Evolutionary conservation across 2,797 vertebrate genomes (phyloP).

Genomic region (Enteromius paludinosus): DNA sequence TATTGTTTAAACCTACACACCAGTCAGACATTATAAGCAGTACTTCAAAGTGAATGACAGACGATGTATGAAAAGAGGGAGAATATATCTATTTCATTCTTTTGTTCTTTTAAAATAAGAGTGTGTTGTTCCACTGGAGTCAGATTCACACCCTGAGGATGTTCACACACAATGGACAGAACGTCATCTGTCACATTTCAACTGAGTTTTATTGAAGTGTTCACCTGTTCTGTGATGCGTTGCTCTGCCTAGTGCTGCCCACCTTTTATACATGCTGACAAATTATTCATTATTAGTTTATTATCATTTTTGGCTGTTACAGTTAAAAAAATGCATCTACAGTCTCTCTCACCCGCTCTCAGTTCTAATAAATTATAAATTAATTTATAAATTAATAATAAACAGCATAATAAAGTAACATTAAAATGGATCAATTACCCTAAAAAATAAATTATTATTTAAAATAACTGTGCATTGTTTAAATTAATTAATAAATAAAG

Average conservation of each 20-base stretch:
- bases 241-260: background rate
- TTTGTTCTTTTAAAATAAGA: constrained; percentile 45
- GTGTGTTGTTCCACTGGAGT: constrained; percentile 34
- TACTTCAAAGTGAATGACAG: background rate
- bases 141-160: constrained; percentile 43
- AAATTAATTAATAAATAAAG: background rate
- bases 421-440: background rate
- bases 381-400: too few relatives aligned
- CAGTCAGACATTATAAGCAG: background rate
- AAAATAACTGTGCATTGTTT: background rate
- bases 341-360: background rate
- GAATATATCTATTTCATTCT: background rate
- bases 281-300: background rate
- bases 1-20: background rate
- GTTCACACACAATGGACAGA: constrained; percentile 17
- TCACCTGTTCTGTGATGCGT: constrained; percentile 3
- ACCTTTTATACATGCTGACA: background rate
- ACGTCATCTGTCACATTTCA: constrained; percentile 18
- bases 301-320: background rate
- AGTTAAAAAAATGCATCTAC: background rate
- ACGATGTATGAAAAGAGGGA: background rate
- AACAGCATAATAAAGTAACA: background rate
- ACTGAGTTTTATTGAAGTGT: constrained; percentile 19
- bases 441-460: background rate
- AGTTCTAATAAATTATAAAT: background rate